phyloP scores from a whole-genome alignment of 2,113 vertebrate species.

The Callorhinus ursinus region DNA sequence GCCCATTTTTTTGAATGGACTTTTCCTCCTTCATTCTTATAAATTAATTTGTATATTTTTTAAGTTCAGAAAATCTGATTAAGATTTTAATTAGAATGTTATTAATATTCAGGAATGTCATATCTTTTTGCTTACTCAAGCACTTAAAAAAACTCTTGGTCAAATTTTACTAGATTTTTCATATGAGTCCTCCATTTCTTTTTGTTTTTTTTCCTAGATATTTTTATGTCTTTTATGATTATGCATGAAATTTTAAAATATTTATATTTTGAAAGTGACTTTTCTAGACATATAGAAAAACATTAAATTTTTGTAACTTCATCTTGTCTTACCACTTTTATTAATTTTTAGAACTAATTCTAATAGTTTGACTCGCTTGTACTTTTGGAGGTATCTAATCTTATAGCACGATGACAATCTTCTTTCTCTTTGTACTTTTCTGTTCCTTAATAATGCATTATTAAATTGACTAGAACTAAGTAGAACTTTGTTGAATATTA shows the following conservation, averaged over 20 bases:
- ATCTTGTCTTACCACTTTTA: background rate
- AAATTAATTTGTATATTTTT: background rate
- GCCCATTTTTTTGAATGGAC: background rate
- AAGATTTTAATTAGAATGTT: constrained; percentile 27
- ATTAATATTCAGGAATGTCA: background rate
- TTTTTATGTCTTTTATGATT: background rate
- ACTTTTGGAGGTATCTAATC: background rate
- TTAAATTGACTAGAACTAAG: background rate
- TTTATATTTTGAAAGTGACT: background rate
- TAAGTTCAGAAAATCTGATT: background rate
- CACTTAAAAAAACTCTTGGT: background rate
- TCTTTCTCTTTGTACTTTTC: background rate
- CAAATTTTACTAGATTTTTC: background rate
- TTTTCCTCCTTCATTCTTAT: background rate
- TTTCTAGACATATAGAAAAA: background rate
- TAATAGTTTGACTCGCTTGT: background rate
- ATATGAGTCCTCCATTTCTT: background rate
- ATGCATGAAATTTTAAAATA: background rate
- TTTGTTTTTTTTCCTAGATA: background rate
- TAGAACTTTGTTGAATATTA: background rate
- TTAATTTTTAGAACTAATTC: background rate
- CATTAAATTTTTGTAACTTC: background rate
- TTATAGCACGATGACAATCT: background rate
- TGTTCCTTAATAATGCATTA: background rate
- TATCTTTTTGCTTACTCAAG: constrained; percentile 8